phyloP scores from a whole-genome alignment of 1,140 invertebrate genomes.

The Pectinophora gossypiella region DNA sequence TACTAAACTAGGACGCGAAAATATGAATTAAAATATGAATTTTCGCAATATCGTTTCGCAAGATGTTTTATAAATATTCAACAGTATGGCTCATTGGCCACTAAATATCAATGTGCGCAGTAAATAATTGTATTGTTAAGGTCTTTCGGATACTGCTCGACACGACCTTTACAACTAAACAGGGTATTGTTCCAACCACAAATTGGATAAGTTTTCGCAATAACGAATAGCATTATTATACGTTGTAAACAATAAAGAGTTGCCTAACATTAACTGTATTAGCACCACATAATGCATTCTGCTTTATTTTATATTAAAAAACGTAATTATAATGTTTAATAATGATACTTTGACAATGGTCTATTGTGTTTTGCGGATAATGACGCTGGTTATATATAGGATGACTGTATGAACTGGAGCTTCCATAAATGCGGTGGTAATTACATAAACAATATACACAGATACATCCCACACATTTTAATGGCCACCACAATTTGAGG shows the following conservation, averaged over 20 bases:
- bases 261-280: slow-evolving; percentile 66
- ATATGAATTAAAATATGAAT: no score
- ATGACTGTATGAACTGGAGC: slow-evolving; percentile 33
- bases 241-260: slow-evolving; percentile 47
- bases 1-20: no score
- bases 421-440: no score
- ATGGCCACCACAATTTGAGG: no score
- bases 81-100: background rate
- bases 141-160: background rate
- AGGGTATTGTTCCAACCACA: slow-evolving; percentile 42
- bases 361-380: slow-evolving; percentile 43
- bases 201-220: slow-evolving; percentile 56
- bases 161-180: slow-evolving; percentile 49
- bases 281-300: slow-evolving; percentile 37
- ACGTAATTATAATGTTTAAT: slow-evolving; percentile 54
- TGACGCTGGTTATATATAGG: slow-evolving; percentile 36
- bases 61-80: no score
- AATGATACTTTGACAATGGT: slow-evolving; percentile 58
- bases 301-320: slow-evolving; percentile 62
- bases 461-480: no score
- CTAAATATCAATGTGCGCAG: background rate
- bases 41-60: no score
- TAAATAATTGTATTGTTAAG: background rate
- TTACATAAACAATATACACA: no score
- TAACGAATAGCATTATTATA: slow-evolving; percentile 32